A percentile compares a stretch with the other conserved stretches of the same genome.
Conservation (phyloP, 2,888 invertebrate species). For the Napeogenes sylphis region DNA sequence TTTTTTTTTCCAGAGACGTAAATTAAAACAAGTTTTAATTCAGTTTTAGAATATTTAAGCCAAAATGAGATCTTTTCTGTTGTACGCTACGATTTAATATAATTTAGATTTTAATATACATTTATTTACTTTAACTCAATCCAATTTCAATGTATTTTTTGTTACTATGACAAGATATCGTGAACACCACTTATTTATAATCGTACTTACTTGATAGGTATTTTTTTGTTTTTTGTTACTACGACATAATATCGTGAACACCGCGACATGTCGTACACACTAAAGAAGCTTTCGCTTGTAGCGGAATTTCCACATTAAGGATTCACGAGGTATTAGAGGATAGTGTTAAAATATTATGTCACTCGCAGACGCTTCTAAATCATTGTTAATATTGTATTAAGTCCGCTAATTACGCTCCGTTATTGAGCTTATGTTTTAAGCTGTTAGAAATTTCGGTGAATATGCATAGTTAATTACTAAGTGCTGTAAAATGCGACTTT, state of each 20-base stretch:
- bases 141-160: not conserved
- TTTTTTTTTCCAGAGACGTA: not conserved
- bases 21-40: not conserved
- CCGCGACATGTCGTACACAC: constrained; percentile 11
- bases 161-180: too few relatives aligned
- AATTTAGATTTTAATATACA: not conserved
- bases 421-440: constrained; percentile 21
- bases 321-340: constrained; percentile 60
- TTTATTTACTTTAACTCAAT: too few relatives aligned
- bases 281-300: constrained; percentile 14
- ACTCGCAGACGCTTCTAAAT: constrained; percentile 36
- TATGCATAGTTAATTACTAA: constrained; percentile 1
- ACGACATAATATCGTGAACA: not conserved
- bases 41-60: too few relatives aligned
- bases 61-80: too few relatives aligned
- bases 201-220: too few relatives aligned
- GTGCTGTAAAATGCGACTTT: not conserved
- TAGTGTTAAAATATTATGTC: constrained; percentile 51
- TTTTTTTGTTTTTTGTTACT: not conserved
- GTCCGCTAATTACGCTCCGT: constrained; percentile 35
- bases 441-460: constrained; percentile 25
- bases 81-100: too few relatives aligned
- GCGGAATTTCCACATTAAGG: constrained; percentile 46
- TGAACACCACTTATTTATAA: too few relatives aligned
- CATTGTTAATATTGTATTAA: constrained; percentile 41